Conservation (phyloP, 1,140 invertebrate genomes). For the Ips nitidus region DNA sequence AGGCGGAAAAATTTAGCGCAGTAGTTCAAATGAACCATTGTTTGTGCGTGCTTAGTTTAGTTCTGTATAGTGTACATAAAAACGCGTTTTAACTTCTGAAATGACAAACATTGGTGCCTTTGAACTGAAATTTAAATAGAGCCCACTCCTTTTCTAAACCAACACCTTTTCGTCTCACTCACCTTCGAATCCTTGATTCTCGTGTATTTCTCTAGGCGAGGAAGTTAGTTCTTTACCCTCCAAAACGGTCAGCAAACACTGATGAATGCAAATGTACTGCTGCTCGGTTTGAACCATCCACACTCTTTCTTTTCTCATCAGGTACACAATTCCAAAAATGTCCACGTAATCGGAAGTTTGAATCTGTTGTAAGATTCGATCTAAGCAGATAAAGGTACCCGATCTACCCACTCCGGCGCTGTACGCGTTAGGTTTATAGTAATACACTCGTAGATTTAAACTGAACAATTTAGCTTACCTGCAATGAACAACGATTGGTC, state of each 20-base stretch:
- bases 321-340: constrained; percentile 95
- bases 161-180: constrained; percentile 29
- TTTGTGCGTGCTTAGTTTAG: neutral
- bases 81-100: neutral
- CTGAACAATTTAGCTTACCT: constrained; percentile 55
- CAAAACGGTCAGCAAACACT: constrained; percentile 89
- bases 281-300: constrained; percentile 98
- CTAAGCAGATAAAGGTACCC: constrained; percentile 93
- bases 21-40: neutral
- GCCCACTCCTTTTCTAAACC: neutral
- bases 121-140: neutral
- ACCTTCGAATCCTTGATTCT: constrained; percentile 94
- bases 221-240: constrained; percentile 82
- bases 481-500: constrained; percentile 94
- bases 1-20: neutral
- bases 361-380: constrained; percentile 87
- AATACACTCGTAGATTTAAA: neutral
- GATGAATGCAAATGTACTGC: constrained; percentile 96
- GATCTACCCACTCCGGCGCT: constrained; percentile 85
- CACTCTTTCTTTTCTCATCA: constrained; percentile 94
- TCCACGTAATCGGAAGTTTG: constrained; percentile 81
- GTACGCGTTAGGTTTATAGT: constrained; percentile 36
- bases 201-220: constrained; percentile 77
- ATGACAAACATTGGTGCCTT: neutral
- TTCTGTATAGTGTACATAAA: constrained; percentile 2